Percentiles rank a stretch among this genome's conserved stretches.
Conservation (phyloP, 2,888 invertebrate genomes). For the Sympetrum striolatum region DNA sequence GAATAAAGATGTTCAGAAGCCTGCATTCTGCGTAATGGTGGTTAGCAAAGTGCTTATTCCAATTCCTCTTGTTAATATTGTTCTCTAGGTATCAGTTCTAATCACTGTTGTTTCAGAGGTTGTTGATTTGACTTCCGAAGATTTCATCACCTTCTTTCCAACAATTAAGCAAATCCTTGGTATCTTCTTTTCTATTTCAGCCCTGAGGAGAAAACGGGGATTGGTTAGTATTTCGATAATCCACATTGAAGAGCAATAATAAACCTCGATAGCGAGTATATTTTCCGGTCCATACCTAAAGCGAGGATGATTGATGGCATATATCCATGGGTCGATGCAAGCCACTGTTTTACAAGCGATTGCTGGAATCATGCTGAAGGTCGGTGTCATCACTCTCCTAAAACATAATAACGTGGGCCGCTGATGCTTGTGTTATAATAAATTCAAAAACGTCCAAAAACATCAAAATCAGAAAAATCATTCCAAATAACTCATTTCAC, state of each 20-base stretch:
- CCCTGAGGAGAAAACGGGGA: not conserved
- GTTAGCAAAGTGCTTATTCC: too few species aligned
- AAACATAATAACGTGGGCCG: too few species aligned
- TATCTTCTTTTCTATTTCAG: not conserved
- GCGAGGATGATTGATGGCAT: conserved; percentile 79
- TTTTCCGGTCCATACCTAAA: conserved; percentile 62
- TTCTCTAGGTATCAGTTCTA: not conserved
- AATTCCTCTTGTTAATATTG: too few species aligned
- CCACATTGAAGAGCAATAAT: not conserved
- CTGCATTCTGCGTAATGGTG: too few species aligned
- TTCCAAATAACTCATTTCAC: too few species aligned
- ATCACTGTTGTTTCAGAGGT: not conserved
- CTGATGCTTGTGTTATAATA: too few species aligned
- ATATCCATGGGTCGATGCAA: conserved; percentile 80
- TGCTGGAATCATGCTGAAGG: conserved; percentile 74
- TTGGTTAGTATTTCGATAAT: not conserved
- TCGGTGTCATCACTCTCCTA: conserved; percentile 65
- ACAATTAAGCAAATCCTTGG: not conserved
- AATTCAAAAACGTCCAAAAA: not conserved
- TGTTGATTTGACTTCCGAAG: not conserved
- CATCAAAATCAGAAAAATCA: too few species aligned
- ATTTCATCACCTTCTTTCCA: not conserved
- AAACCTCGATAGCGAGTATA: too few species aligned
- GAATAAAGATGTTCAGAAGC: too few species aligned
- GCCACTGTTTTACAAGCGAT: conserved; percentile 76